phyloP scores from a whole-genome alignment of 1,140 invertebrate genomes.

The Pomacea maculata region DNA sequence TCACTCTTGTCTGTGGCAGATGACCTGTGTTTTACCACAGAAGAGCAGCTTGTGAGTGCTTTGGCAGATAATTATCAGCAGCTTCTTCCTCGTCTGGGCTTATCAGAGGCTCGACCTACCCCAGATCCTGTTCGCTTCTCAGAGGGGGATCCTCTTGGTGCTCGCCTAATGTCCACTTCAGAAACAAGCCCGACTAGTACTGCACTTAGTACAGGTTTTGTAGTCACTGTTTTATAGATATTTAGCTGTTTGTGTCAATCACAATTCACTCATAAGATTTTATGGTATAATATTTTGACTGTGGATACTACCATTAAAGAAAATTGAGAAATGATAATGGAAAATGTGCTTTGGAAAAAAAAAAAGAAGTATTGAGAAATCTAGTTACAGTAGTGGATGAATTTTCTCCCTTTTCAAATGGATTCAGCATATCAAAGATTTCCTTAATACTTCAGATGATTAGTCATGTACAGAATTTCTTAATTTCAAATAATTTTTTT shows the following conservation, averaged over 20 bases:
- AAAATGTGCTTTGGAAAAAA: too few species aligned
- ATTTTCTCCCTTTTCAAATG: too few species aligned
- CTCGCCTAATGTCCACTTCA: slow-evolving; percentile 26
- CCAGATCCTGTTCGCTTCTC: slow-evolving; percentile 67
- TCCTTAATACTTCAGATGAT: neutral
- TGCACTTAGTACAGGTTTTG: neutral
- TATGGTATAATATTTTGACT: too few species aligned
- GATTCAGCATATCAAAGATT: too few species aligned
- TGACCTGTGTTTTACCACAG: slow-evolving; percentile 45
- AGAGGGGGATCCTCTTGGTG: slow-evolving; percentile 71
- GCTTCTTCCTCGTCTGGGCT: slow-evolving; percentile 58
- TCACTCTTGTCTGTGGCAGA: slow-evolving; percentile 28
- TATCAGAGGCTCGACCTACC: slow-evolving; percentile 63
- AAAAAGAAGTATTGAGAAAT: too few species aligned
- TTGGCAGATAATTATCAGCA: slow-evolving; percentile 48
- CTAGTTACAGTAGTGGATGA: too few species aligned
- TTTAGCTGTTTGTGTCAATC: neutral
- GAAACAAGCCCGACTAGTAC: neutral
- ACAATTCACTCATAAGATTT: too few species aligned
- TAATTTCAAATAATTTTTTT: slow-evolving; percentile 14
- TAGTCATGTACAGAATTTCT: slow-evolving; percentile 13
- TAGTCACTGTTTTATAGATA: neutral
- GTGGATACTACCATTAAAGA: too few species aligned
- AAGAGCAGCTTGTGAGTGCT: slow-evolving; percentile 41
- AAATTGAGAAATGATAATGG: too few species aligned